Base-by-base conservation (phyloP, 2,113 vertebrate genomes). In the Gobius niger region DNA sequence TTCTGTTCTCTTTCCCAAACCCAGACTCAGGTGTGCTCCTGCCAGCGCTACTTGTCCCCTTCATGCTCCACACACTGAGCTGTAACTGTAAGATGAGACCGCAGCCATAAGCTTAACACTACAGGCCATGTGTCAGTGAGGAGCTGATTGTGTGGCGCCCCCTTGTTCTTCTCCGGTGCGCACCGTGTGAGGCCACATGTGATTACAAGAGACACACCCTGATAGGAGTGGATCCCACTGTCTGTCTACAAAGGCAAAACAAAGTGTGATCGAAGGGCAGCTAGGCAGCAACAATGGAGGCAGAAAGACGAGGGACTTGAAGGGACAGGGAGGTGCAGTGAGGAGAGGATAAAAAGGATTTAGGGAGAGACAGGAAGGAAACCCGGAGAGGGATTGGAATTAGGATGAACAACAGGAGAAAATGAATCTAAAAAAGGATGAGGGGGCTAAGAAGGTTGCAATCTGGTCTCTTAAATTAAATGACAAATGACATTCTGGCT, bases 21-120 rank as follows among this genome's bases (percentile, higher is more conserved):
- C 13, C 67, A 70, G 46, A 63, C 44, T 44, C 16, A 64, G 9
- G 6, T 63, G 44, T 72, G 50, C 75, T 73, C 69, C 46, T 70
- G 59, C n/a, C 41, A 46, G 11, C 72, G 47, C 8, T 19, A 11
- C 46, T 52, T 57, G 53, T 65, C 5, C 60, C 61, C 63, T 63
- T 9, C 52, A 54, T 24, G 73, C 63, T 72, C 63, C 46, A 52
- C 68, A 72, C 73, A 14, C 18, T 63, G 73, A 81, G 71, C 68
- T 65, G 65, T 70, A 40, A 71, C 78, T 77, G 81, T 77, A 68
- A 61, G 65, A 72, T 77, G 77, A 78, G 80, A 83, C 72, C 44
- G 64, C 76, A 66, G 75, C 79, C 69, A 86, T 73, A 81, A 75
- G 53, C 44, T 13, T 66, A 69, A 76, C 78, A 73, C 67, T 70